phyloP scores from a whole-genome alignment of 2,888 invertebrate genomes.

The Drosophila anceps region DNA sequence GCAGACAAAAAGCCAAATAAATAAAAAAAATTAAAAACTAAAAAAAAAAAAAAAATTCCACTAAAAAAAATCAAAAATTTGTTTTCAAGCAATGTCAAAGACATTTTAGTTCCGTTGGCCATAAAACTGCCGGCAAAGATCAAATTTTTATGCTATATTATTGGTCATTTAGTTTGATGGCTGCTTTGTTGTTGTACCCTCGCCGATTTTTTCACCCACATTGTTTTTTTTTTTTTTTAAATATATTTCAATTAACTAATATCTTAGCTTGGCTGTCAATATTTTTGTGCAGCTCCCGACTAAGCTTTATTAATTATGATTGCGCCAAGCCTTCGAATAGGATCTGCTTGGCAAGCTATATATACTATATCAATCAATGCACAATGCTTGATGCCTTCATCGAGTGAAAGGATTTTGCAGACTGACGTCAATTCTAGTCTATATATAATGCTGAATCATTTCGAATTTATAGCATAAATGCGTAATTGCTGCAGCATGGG shows the following conservation, averaged over 20 bases:
- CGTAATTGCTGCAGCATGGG: constrained; percentile 26
- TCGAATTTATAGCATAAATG: constrained; percentile 22
- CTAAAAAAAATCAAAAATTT: constrained; percentile 7
- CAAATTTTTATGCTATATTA: constrained; percentile 32
- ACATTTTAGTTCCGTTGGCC: constrained; percentile 54
- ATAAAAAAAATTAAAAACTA: too few species aligned
- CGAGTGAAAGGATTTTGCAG: constrained; percentile 38
- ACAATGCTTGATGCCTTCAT: constrained; percentile 11
- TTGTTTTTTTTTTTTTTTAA: constrained; percentile 24
- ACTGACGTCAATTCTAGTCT: constrained; percentile 34
- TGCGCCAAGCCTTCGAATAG: constrained; percentile 22
- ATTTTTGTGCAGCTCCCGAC: constrained; percentile 35
- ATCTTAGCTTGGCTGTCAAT: constrained; percentile 28
- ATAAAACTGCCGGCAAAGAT: constrained; percentile 44
- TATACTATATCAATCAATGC: constrained; percentile 41
- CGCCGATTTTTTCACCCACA: constrained; percentile 54
- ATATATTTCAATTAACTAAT: constrained; percentile 35
- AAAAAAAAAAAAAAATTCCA: constrained; percentile 4
- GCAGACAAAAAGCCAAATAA: neutral
- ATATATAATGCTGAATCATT: constrained; percentile 37
- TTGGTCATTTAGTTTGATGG: constrained; percentile 41
- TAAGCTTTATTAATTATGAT: constrained; percentile 54
- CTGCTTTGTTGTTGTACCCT: constrained; percentile 14
- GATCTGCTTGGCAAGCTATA: constrained; percentile 29
- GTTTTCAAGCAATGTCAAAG: constrained; percentile 45